Evolutionary conservation across 2,797 vertebrate genomes (phyloP), one percentile per base, ranked within the genome.

Genomic region (Catamblyrhynchus diadema): DNA sequence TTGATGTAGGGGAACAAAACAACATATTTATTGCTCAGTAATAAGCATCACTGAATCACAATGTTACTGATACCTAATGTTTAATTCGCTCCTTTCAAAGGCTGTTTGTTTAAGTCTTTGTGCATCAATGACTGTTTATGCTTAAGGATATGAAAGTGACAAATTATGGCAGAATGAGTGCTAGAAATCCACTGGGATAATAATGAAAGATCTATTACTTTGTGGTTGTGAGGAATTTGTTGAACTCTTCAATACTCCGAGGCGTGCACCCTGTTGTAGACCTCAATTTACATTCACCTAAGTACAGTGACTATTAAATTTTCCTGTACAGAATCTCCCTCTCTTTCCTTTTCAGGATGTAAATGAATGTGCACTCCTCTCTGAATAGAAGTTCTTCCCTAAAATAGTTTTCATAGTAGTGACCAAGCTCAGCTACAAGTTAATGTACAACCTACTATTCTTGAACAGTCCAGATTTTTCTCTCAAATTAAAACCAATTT

Each of bases 81-180:
- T 96, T 88, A 61, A 71, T 90, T 80, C 1, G 0, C 59, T 81
- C 74, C 80, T 86, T 94, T 91, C 61, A 81, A 92, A 81, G 59
- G 72, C 57, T 79, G 28, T 77, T 86, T 88, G 37, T 77, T 96
- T 92, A 85, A 81, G 27, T 41, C 69, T 95, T 95, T 73, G 41
- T 69, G 75, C 53, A 65, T 14, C 3, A 2, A 61, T 24, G 35
- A 48, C 60, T 92, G 48, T 56, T 81, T 90, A 59, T 71, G 54
- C 65, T 65, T 73, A 41, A 88, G 65, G 74, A 79, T 83, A 57
- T 30, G 35, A 92, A 21, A 8, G 33, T 33, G 50, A 90, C 21
- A 86, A 81, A 84, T 81, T 77, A 60, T 25, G 39, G 44, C 39
- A 86, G 67, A 93, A 86, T 8, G 9, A 82, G 19, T n/a, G 32